Percentiles rank a stretch among this genome's conserved stretches.
Conservation (phyloP, 1,140 invertebrate genomes). For the Phymorhynchus buccinoides region DNA sequence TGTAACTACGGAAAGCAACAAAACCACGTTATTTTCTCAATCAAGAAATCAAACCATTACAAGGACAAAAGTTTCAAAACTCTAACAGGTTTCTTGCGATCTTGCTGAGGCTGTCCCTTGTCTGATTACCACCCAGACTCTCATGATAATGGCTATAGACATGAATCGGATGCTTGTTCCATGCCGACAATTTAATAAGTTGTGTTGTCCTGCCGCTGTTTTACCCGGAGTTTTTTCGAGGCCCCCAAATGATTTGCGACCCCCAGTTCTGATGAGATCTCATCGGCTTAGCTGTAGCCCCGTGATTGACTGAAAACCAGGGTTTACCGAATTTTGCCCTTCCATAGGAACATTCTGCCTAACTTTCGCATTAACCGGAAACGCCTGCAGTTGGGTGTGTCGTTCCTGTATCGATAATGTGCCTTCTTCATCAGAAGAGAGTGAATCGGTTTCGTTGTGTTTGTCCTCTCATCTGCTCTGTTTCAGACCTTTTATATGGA, state of each 20-base stretch:
- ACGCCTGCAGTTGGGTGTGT: neutral
- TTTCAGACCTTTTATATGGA: neutral
- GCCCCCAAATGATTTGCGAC: neutral
- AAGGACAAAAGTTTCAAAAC: neutral
- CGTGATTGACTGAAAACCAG: neutral
- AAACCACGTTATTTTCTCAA: neutral
- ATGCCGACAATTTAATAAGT: neutral
- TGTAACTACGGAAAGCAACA: too few species aligned
- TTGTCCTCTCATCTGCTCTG: neutral
- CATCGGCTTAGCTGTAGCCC: too few species aligned
- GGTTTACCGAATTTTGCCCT: neutral
- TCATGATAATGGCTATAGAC: neutral
- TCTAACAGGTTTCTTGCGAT: neutral
- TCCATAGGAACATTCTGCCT: neutral
- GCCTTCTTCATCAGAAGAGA: neutral
- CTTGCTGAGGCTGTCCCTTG: neutral
- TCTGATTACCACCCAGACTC: neutral
- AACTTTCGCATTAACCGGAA: neutral
- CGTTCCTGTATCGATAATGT: too few species aligned
- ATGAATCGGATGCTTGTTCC: neutral
- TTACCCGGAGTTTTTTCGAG: neutral
- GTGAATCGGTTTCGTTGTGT: neutral
- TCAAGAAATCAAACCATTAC: neutral
- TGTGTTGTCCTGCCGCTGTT: neutral
- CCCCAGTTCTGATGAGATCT: neutral